Base-by-base conservation (phyloP, 2,797 vertebrate genomes). In the Onychomys leucogaster region DNA sequence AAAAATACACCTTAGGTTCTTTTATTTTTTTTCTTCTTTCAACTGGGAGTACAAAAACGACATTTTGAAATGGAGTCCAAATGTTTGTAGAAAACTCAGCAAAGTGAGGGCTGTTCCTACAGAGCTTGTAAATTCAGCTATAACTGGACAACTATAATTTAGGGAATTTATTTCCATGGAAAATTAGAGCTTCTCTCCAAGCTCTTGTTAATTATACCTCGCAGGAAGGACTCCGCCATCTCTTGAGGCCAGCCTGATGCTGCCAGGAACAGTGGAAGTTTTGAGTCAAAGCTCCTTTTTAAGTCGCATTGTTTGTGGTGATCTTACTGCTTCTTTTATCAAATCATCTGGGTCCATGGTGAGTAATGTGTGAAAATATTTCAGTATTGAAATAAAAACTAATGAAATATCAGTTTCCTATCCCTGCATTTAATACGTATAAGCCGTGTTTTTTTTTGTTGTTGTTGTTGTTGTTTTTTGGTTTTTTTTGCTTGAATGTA, bases 91-190 rank as follows among this genome's bases (percentile, higher is more conserved):
- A 95, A 90, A 96, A 67, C 10, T 57, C 71, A 91, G 46, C 67
- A 95, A 91, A 93, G 94, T 61, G 8, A 89, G 46, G 85, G 14
- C 19, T 92, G 23, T 76, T 94, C 9, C 63, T 78, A 37, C 12
- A 91, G 16, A 75, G 10, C 13, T 78, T 77, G 4, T 94, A 61
- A 93, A 92, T 59, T 75, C 37, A 95, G 43, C 86, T 95, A 63
- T 89, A 94, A 96, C n/a, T 81, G 71, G 86, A 95, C 89, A 91
- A 95, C 92, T 97, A 14, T 95, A 95, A 98, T 97, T 98, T 95
- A 84, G 88, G 69, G 55, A 91, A 84, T 96, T 96, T 95, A 89
- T 92, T 97, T 97, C 91, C 94, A 75, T 85, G 52, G 86, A 95
- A 96, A 97, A 96, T 97, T 91, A 94, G 91, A 96, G 94, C 57